Conservation (phyloP, 2,113 vertebrate species). For the Pseudonaja textilis region DNA sequence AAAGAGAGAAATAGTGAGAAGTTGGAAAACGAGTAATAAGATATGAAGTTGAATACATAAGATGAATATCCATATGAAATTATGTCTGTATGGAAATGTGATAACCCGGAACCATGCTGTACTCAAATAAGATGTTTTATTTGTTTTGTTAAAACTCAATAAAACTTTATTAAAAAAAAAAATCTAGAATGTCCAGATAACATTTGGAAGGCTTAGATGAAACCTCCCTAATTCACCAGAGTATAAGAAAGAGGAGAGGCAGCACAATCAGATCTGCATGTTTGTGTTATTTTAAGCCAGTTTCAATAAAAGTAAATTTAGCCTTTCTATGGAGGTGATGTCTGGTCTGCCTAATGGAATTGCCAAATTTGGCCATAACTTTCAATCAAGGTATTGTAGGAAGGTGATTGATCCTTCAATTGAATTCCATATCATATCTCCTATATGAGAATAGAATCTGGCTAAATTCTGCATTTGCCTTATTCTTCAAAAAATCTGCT, state of each 20-base stretch:
- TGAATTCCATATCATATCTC: not conserved
- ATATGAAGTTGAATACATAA: no score
- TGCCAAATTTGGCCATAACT: not conserved
- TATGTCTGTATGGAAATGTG: no score
- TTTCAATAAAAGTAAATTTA: not conserved
- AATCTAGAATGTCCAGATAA: not conserved
- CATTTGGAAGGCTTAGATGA: not conserved
- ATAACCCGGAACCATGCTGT: no score
- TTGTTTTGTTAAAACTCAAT: no score
- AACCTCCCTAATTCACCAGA: not conserved
- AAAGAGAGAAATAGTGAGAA: no score
- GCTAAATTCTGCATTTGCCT: not conserved
- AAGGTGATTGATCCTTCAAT: not conserved
- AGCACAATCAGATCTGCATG: not conserved
- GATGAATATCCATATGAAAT: no score
- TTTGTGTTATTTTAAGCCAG: not conserved
- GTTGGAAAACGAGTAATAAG: no score
- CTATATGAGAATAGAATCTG: not conserved
- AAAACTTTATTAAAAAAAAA: not conserved
- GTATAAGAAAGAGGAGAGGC: not conserved
- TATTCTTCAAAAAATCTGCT: not conserved
- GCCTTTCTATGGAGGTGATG: not conserved
- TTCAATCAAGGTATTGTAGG: not conserved
- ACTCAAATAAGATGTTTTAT: no score
- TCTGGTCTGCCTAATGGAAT: not conserved